These are phyloP conservation scores for Tachina grossa DNA, from an alignment of 2,888 invertebrate genomes.

Conservation along the genomic window DNA sequence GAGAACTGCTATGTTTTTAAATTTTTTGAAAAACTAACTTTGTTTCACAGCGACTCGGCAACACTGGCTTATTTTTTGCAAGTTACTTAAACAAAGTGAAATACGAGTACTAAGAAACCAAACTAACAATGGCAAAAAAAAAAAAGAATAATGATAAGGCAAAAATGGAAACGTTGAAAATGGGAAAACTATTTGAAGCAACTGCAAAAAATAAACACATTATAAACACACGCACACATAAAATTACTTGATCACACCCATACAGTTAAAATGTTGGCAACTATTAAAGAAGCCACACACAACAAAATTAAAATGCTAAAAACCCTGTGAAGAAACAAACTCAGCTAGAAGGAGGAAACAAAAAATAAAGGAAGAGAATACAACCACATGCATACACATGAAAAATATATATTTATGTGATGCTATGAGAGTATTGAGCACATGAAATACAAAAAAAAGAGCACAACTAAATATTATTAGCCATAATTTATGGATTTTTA, in stretches of 20 bases:
- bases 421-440: conserved; percentile 9
- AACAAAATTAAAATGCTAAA: conserved; percentile 37
- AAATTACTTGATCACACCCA: neutral
- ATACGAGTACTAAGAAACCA: conserved; percentile 33
- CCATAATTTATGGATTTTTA: conserved; percentile 70
- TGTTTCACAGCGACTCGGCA: neutral
- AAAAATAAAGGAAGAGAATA: conserved; percentile 34
- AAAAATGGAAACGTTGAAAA: conserved; percentile 22
- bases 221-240: conserved; percentile 1
- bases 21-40: too few relatives aligned
- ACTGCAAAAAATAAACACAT: conserved; percentile 34
- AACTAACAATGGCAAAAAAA: conserved; percentile 30
- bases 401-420: neutral
- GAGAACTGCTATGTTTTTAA: too few relatives aligned
- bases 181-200: conserved; percentile 55
- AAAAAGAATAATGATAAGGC: conserved; percentile 19
- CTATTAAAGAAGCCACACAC: conserved; percentile 60
- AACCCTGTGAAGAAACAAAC: conserved; percentile 7
- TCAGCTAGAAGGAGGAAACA: conserved; percentile 27
- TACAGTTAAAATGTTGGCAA: conserved; percentile 59
- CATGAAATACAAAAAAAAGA: conserved; percentile 23
- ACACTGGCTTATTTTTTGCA: neutral
- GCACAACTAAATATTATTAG: conserved; percentile 68
- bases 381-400: neutral
- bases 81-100: conserved; percentile 48